phyloP scores from a whole-genome alignment of 2,888 invertebrate species.

The Eupsilia transversa region DNA sequence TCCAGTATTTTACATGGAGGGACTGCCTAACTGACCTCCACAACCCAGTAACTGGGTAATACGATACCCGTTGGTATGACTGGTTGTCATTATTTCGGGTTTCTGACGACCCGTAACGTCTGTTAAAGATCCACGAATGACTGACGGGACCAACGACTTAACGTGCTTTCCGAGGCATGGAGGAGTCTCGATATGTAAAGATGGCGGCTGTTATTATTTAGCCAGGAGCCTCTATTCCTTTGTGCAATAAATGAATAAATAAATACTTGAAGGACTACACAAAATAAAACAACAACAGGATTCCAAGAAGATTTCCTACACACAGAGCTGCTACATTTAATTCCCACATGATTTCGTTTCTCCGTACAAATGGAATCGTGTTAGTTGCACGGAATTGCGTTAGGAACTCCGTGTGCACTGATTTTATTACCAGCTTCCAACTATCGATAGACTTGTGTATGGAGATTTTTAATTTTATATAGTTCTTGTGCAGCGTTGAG shows the following conservation, averaged over 20 bases:
- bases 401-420: conserved; percentile 26
- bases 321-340: conserved; percentile 12
- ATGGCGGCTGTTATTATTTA: background rate
- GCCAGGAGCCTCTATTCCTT: background rate
- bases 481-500: background rate
- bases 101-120: background rate
- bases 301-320: background rate
- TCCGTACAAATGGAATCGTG: conserved; percentile 44
- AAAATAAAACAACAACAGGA: background rate
- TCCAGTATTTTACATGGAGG: background rate
- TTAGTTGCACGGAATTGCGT: conserved; percentile 46
- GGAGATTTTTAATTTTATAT: conserved; percentile 15
- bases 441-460: background rate
- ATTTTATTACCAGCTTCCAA: conserved; percentile 35
- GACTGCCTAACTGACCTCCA: too few species aligned
- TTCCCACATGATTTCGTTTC: conserved; percentile 35
- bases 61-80: background rate
- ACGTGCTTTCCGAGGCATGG: background rate
- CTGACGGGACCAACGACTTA: background rate
- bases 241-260: background rate
- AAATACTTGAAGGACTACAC: background rate
- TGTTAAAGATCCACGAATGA: background rate
- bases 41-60: background rate
- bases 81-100: background rate
- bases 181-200: background rate